Evolutionary conservation across 92 coral and sea anemone genomes (phyloP).

Genomic region (Porites lobata): DNA sequence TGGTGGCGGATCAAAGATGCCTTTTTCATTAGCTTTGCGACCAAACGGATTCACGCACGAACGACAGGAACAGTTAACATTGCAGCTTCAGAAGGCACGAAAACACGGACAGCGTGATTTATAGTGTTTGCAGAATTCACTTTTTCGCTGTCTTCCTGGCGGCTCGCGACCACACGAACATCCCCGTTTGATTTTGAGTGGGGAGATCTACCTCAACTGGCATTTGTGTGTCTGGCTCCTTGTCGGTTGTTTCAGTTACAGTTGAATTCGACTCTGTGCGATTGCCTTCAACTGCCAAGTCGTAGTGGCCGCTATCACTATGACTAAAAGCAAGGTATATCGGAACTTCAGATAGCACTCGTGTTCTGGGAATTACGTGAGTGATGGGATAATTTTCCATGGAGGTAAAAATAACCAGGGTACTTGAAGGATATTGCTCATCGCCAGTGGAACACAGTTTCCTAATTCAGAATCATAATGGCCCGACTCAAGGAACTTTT

Average conservation of each 20-base stretch:
- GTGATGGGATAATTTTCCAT: constrained; percentile 53
- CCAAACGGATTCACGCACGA: constrained; percentile 50
- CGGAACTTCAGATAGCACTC: constrained; percentile 44
- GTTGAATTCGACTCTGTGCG: background rate
- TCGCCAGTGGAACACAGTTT: constrained; percentile 44
- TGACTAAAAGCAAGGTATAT: constrained; percentile 45
- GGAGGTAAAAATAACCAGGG: constrained; percentile 50
- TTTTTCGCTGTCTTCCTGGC: constrained; percentile 36
- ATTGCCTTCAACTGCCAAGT: constrained; percentile 23
- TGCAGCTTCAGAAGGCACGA: constrained; percentile 31
- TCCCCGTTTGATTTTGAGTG: constrained; percentile 18
- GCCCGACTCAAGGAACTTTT: constrained; percentile 8
- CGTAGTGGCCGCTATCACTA: constrained; percentile 54
- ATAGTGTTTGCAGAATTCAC: constrained; percentile 50
- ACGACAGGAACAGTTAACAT: constrained; percentile 34
- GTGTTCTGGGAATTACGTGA: constrained; percentile 37
- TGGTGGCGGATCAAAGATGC: constrained; percentile 33
- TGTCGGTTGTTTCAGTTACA: background rate
- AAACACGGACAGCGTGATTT: constrained; percentile 52
- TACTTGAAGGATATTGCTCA: constrained; percentile 44
- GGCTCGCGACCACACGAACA: constrained; percentile 58
- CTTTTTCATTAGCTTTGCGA: constrained; percentile 29
- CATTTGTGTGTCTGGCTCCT: background rate
- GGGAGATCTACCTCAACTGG: background rate
- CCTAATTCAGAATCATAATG: constrained; percentile 43